Base-by-base conservation (phyloP, 2,113 vertebrate species). In the Lophius piscatorius region DNA sequence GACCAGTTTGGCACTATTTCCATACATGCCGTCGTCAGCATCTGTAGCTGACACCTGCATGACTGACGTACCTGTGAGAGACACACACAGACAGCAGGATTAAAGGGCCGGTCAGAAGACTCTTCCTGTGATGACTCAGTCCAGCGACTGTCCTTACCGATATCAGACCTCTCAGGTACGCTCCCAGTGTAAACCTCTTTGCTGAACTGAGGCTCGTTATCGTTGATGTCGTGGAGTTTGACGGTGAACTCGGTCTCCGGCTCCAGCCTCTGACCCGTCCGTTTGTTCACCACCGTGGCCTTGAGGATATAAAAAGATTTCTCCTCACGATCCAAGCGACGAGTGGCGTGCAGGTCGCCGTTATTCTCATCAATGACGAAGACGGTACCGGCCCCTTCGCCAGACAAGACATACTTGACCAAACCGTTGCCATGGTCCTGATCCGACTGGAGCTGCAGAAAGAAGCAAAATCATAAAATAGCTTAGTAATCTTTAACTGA, bases 221-320 rank as follows among this genome's bases (percentile, higher is more conserved):
- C 96, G 18, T 98, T 98, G 88, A 98, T 98, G 87, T 98, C 96
- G 51, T 98, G 97, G 87, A 98, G 97, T 88, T 98, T 98, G 88
- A 98, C 96, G 89, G 96, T 91, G 90, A 98, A 98, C 68, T 97
- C 95, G 0, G 96, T 96, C 70, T 95, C 92, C 3, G 95, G 96
- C 86, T 98, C 97, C 65, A 98, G 94, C 0, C 94, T 93, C 79
- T 85, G 91, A 67, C 94, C 94, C 70, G 96, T 97, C 70, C 79
- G 88, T 74, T 93, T 94, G 85, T 95, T 94, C 80, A 98, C 65
- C 34, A 94, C 96, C 67, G 96, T 96, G 52, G 96, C 96, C 36
- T 92, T 94, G 36, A 98, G 94, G 46, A 93, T 90, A 69, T 98
- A 98, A 57, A 89, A 94, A 24, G 93, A 92, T 65, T 97, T 97